Percentiles rank a stretch among this genome's conserved stretches.
Evolutionary conservation across 2,113 vertebrate species (phyloP).

Genomic region (Phoenicopterus ruber): DNA sequence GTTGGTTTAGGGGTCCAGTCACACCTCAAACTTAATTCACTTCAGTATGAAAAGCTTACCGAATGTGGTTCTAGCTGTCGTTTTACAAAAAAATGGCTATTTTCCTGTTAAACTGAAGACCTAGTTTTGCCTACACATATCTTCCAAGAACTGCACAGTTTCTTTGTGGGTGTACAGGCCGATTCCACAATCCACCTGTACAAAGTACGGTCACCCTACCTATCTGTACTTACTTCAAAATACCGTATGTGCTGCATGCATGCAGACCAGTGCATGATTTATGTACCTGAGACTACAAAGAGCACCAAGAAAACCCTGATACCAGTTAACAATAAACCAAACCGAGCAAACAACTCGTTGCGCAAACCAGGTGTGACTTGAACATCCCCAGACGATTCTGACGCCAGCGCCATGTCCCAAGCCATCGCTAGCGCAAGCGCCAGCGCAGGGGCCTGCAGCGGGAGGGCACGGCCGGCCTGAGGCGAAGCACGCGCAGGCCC

Average conservation of each 20-base stretch:
- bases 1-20: background rate
- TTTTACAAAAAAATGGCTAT: background rate
- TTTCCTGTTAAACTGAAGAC: background rate
- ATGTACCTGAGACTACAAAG: accelerated
- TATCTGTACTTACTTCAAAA: too few species aligned
- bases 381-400: accelerated
- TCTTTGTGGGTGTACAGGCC: background rate
- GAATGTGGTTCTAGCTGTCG: background rate
- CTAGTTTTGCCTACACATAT: background rate
- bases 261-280: accelerated
- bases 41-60: background rate
- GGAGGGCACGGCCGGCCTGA: background rate
- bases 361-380: accelerated
- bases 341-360: too few species aligned
- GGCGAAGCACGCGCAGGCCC: accelerated
- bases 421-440: accelerated
- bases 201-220: accelerated
- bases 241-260: accelerated
- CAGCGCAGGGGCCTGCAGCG: accelerated
- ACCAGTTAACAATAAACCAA: background rate
- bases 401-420: accelerated
- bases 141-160: accelerated
- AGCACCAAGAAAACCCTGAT: background rate
- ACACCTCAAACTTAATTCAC: background rate
- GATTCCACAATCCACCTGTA: too few species aligned